These are phyloP conservation scores for Netelia virgata DNA, from an alignment of 2,888 invertebrate genomes.

Conservation along the genomic window DNA sequence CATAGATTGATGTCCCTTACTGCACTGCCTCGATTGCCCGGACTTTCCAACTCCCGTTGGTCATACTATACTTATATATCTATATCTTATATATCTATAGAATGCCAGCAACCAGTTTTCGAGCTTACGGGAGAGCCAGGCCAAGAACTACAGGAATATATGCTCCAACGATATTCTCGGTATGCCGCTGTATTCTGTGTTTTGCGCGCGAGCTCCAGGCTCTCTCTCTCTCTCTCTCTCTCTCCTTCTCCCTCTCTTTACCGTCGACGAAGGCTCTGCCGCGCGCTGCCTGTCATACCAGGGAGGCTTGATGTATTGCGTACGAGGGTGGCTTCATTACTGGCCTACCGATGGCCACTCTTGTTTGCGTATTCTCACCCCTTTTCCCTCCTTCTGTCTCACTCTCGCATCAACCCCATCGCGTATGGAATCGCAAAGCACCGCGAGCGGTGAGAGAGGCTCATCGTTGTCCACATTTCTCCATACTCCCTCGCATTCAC, in stretches of 20 bases:
- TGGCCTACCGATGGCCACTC: conserved; percentile 68
- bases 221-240: conserved; percentile 11
- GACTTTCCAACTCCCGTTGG: conserved; percentile 71
- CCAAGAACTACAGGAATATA: conserved; percentile 18
- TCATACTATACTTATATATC: conserved; percentile 48
- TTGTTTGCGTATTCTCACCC: conserved; percentile 72
- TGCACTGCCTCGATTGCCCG: conserved; percentile 40
- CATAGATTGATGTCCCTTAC: conserved; percentile 76
- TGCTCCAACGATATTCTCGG: conserved; percentile 13
- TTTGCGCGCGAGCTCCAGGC: conserved; percentile 30
- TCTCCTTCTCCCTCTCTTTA: too few relatives aligned
- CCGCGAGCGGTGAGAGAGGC: conserved; percentile 7
- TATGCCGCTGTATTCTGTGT: conserved; percentile 39
- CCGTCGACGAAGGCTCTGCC: conserved; percentile 30
- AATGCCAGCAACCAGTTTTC: conserved; percentile 31
- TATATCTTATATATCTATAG: conserved; percentile 1
- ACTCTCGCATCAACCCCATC: background rate
- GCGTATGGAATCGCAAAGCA: conserved; percentile 37
- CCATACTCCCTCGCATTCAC: conserved; percentile 25
- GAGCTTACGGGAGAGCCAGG: conserved; percentile 24
- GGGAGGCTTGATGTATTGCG: conserved; percentile 75
- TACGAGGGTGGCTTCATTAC: conserved; percentile 72
- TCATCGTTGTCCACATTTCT: conserved; percentile 44
- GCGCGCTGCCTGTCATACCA: conserved; percentile 75
- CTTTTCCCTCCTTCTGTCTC: conserved; percentile 5